Conservation (phyloP, 2,888 invertebrate species). For the Drepana falcataria region DNA sequence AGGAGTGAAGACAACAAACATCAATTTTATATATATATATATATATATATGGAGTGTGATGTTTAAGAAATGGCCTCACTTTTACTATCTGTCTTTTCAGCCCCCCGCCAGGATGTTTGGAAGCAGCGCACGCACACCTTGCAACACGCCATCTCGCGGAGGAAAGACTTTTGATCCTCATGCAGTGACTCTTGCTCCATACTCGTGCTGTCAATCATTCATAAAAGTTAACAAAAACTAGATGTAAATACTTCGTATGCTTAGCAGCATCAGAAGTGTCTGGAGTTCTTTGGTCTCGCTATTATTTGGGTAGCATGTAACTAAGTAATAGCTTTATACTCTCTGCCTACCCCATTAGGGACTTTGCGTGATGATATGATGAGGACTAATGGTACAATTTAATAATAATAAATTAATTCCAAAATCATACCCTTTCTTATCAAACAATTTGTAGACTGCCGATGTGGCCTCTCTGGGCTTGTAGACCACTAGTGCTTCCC, state of each 20-base stretch:
- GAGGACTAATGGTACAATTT: no score
- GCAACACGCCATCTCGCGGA: slow-evolving; percentile 44
- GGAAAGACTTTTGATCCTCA: slow-evolving; percentile 24
- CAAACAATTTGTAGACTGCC: slow-evolving; percentile 45
- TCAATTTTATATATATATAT: no score
- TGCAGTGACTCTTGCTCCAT: slow-evolving; percentile 15
- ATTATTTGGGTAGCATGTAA: no score
- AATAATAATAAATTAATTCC: no score
- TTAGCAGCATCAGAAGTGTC: no score
- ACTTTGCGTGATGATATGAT: no score
- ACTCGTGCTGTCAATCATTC: not conserved
- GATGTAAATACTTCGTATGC: no score
- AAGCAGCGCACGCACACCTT: slow-evolving; percentile 55
- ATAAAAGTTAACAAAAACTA: not conserved
- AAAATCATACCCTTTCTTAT: slow-evolving; percentile 12
- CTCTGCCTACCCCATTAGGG: no score
- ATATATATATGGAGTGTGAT: no score
- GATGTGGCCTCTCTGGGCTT: slow-evolving; percentile 45
- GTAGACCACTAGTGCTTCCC: slow-evolving; percentile 51
- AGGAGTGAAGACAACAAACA: no score
- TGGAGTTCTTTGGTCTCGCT: no score
- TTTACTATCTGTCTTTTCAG: slow-evolving; percentile 19
- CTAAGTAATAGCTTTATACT: no score
- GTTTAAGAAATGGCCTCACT: slow-evolving; percentile 26
- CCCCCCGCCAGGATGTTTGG: slow-evolving; percentile 55